Base-by-base conservation (phyloP, 2,113 vertebrate genomes). In the Paramisgurnus dabryanus region DNA sequence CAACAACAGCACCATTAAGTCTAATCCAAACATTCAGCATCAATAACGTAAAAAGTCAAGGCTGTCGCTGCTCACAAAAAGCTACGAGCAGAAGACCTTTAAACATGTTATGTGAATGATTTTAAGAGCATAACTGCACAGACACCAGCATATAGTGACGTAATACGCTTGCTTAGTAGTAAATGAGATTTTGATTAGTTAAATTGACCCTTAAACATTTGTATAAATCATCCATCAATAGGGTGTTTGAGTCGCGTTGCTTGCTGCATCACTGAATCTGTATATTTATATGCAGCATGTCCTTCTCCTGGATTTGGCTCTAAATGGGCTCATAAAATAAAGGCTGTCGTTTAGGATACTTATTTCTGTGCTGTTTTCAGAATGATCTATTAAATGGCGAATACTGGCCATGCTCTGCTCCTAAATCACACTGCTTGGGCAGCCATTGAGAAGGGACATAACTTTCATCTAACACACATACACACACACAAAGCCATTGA, bases 321-420 rank as follows among this genome's bases (percentile, higher is more conserved):
- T 65, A 61, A 82, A 70, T 47, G n/a, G 18, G 39, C 34, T 71
- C 71, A 53, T 78, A 78, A 66, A 82, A 69, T 12, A 70, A 49
- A 43, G 13, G 17, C 61, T 17, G 61, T 40, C 40, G 3, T 76
- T 68, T 61, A 68, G 53, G 66, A 76, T 60, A 76, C 17, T 72
- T 82, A 58, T 78, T 70, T 53, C 13, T 1, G 27, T 50, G 47
- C 49, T 58, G 75, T 78, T 58, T 82, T 73, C 76, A 64, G 61
- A 78, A 17, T 50, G 60, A 73, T 82, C 43, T 78, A 78, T 73
- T 47, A 74, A 66, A 73, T 43, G 43, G 61, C 17, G 9, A 71
- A 67, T 64, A 3, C 7, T 2, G 43, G 45, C 45, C 11, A 5
- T 10, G 5, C n/a, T 49, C 18, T 7, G 12, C 67, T 69, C 47